Base-by-base conservation (phyloP, 2,113 vertebrate genomes). In the Ophthalmolycus amberensis region DNA sequence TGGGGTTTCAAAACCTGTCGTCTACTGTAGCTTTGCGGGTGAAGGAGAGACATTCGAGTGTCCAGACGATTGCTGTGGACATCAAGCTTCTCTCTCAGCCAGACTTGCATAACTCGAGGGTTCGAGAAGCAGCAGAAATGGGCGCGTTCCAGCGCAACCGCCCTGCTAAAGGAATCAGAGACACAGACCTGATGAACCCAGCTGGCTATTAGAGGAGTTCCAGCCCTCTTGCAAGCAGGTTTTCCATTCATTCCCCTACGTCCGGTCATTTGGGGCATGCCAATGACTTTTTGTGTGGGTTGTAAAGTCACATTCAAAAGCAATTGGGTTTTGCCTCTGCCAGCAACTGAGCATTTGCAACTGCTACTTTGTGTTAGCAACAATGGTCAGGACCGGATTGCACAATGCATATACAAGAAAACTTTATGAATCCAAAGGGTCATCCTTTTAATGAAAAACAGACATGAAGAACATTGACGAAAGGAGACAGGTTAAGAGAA, bases 111-210 rank as follows among this genome's bases (percentile, higher is more conserved):
- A 94, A 93, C 75, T 87, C 40, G 68, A 25, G 56, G 71, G 79
- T 58, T 58, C 67, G 74, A 77, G 29, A 79, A 87, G 79, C 70
- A 89, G 76, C 88, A 89, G 85, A 80, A 69, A 87, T 84, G 69
- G 56, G 63, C 75, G 73, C 18, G 34, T 85, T 87, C 88, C 88
- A 88, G 67, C 54, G 80, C 38, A 79, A 83, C 83, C 44, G 77
- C 70, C 85, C 93, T 94, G 94, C 91, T 90, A 92, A 94, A 90
- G 67, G 84, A 86, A 94, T 93, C 90, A 91, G 70, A 87, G 54
- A 75, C 71, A 40, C 78, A 80, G 88, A 85, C 87, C 77, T 80
- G 90, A 91, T 90, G 90, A 93, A 91, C 87, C 83, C 88, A 84
- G 69, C 69, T 77, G 80, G 87, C 59, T 80, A 79, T 86, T 85